Evolutionary conservation across 2,797 vertebrate genomes (phyloP), one percentile per base, ranked within the genome.

Genomic region (Schizopygopsis pylzovi): DNA sequence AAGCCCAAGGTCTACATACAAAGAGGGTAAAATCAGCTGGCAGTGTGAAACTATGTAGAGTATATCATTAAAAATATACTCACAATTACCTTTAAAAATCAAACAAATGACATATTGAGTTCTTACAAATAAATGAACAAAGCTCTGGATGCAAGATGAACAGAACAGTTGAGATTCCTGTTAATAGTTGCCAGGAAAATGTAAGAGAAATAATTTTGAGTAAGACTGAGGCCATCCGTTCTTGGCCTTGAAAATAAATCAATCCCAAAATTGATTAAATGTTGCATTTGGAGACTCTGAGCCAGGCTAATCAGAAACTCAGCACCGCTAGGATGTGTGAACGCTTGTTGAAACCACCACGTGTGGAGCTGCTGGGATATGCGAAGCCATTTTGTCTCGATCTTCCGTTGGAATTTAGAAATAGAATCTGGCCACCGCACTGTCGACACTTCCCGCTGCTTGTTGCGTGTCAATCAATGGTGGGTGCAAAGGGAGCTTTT

Each of bases 401-500:
- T 78, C 83, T 54, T 45, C 63, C 41, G n/a, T 18, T 83, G 47
- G 72, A 81, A n/a, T 87, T 86, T 75, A 87, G 56, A 82, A 90
- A 90, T 87, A 71, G 0, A 91, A 89, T 76, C 52, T 85, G 33
- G 75, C 18, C 94, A 92, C 89, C 89, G 87, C 90, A 91, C 91
- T 93, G 93, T 95, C 93, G 92, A 94, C 92, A 92, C 92, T 91
- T 94, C 92, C 91, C 87, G 45, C 88, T 91, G 92, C 93, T 94
- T 95, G 94, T 94, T 93, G 90, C 91, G 82, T 94, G 94, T 95
- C 94, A 95, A 94, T 96, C 95, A 95, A 94, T 94, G 93, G 86
- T 52, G 86, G 89, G 92, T 90, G 90, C 87, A 84, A 92, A 89
- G 91, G 86, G 71, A 37, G 93, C 93, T 95, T 94, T 94, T 92